Evolutionary conservation across 1,140 invertebrate species (phyloP).

Genomic region (Apis dorsata): DNA sequence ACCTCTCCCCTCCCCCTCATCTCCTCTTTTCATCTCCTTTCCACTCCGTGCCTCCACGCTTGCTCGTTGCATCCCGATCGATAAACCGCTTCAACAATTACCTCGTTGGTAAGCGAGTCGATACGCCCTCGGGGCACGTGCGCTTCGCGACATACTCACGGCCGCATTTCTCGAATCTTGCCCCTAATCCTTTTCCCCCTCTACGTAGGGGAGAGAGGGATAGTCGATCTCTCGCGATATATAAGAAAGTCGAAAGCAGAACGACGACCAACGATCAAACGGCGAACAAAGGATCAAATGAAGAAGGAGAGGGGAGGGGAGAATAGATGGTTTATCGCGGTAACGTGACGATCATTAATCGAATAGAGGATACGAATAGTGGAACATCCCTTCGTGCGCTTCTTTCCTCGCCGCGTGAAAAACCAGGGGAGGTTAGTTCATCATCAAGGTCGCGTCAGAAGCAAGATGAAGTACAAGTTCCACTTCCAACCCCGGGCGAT

Average conservation of each 20-base stretch:
- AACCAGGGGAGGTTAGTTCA: conserved; percentile 38
- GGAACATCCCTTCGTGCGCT: not conserved
- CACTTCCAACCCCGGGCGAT: not conserved
- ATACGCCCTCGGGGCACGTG: conserved; percentile 30
- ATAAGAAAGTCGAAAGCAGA: not conserved
- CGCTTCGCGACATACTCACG: conserved; percentile 16
- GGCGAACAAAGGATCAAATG: conserved; percentile 22
- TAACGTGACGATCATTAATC: conserved; percentile 55
- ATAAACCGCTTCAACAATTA: conserved; percentile 52
- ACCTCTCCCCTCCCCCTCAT: not conserved
- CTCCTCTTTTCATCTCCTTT: not conserved
- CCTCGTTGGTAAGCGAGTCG: conserved; percentile 38
- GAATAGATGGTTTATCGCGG: conserved; percentile 50
- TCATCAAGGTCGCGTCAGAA: conserved; percentile 39
- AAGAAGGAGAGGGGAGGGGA: not conserved
- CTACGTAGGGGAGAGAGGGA: no score
- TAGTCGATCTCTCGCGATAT: not conserved
- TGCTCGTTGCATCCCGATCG: conserved; percentile 46
- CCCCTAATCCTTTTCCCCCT: no score
- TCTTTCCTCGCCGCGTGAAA: conserved; percentile 5
- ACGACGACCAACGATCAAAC: not conserved
- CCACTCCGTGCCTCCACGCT: not conserved
- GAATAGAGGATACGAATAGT: conserved; percentile 42
- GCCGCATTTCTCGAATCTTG: conserved; percentile 28
- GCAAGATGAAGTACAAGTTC: conserved; percentile 42